Evolutionary conservation across 1,140 invertebrate species (phyloP), one percentile per base, ranked within the genome.

Genomic region (Macrocentrus cingulum): DNA sequence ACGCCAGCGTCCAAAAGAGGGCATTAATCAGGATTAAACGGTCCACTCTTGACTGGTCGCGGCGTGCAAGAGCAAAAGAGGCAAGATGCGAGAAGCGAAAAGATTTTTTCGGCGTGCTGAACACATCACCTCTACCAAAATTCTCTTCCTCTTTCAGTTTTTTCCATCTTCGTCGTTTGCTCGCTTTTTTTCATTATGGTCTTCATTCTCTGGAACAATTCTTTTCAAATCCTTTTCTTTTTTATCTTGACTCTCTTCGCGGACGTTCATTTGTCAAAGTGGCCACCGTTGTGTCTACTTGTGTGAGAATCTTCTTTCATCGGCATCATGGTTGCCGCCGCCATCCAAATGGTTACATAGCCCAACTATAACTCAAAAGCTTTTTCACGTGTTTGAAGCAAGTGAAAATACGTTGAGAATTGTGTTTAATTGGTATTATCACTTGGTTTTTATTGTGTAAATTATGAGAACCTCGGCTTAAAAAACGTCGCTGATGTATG

Each of bases 11-110:
- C 68, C 71, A n/a, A n/a, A n/a, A n/a, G 67, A 67, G 66, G 63
- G 69, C 74, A 78, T 76, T 78, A 78, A 78, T 78, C 76, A 78
- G 71, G 74, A 78, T 78, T 78, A 78, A 74, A 73, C 61, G 64
- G 67, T 53, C 56, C 13, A 13, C 36, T 29, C 9, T 29, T 15
- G 46, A 49, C 23, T 51, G 32, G 32, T 51, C 32, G 49, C 32
- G 15, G 49, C 15, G 32, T 25, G 11, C 25, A 34, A 39, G 36
- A 39, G 2, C 8, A 39, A 39, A 39, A 8, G 36, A n/a, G n/a
- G n/a, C n/a, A n/a, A n/a, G n/a, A n/a, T n/a, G n/a, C n/a, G n/a
- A n/a, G n/a, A n/a, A 48, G 19, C 11, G 49, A 34, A 51, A 51
- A 25, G 34, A 34, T n/a, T 36, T 51, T 51, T 49, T 51, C 32